Conservation (phyloP, 2,797 vertebrate species). For the Epinephelus coioides region DNA sequence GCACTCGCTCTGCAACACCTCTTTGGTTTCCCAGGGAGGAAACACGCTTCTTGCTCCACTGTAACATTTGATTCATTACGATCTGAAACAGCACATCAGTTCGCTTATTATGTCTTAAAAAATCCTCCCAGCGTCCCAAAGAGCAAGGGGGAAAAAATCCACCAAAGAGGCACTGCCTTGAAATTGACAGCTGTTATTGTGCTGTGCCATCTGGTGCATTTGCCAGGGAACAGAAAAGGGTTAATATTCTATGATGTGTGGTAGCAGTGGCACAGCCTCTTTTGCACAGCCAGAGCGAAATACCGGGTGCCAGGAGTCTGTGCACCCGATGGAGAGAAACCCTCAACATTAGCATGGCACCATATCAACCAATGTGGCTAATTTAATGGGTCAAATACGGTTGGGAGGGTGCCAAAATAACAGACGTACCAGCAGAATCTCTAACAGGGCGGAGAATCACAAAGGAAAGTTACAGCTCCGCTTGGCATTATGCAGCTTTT, state of each 20-base stretch:
- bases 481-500: constrained; percentile 62
- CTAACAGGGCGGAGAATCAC: constrained; percentile 66
- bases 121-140: constrained; percentile 82
- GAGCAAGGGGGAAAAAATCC: constrained; percentile 82
- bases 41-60: constrained; percentile 75
- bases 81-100: constrained; percentile 84
- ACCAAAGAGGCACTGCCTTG: constrained; percentile 87
- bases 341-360: constrained; percentile 84
- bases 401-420: constrained; percentile 84
- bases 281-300: constrained; percentile 79
- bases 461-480: constrained; percentile 65
- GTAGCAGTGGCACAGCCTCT: constrained; percentile 84
- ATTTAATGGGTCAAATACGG: constrained; percentile 87
- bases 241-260: constrained; percentile 92
- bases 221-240: constrained; percentile 89
- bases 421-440: constrained; percentile 77
- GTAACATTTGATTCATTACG: constrained; percentile 84
- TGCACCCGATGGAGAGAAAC: constrained; percentile 84
- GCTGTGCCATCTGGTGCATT: constrained; percentile 88
- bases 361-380: constrained; percentile 85
- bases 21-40: constrained; percentile 79
- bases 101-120: constrained; percentile 87
- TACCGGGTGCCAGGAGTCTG: constrained; percentile 83
- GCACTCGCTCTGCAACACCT: constrained; percentile 73
- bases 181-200: constrained; percentile 91